Evolutionary conservation across 2,113 vertebrate genomes (phyloP), one percentile per base, ranked within the genome.

Genomic region (Dasypus novemcinctus): DNA sequence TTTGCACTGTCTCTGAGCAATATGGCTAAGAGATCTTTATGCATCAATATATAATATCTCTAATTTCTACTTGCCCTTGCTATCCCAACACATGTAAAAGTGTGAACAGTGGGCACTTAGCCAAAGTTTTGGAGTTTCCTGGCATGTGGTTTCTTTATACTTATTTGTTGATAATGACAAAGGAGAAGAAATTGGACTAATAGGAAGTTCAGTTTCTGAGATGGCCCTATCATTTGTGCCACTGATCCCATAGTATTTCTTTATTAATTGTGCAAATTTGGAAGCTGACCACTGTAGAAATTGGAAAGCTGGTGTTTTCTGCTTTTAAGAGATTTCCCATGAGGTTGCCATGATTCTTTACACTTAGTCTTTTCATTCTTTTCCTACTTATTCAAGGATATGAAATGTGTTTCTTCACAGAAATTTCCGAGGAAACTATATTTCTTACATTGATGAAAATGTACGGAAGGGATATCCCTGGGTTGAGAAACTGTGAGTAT

Each of bases 401-500:
- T 23, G 52, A 54, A 54, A 9, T 75, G 17, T 11, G 1, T 97
- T 86, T 96, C 69, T 90, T 83, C 92, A 92, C 97, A 98, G 98
- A 87, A 91, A 98, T 95, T 98, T 98, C 69, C 95, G 96, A 66
- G 97, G 87, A 83, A 98, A 98, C 61, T 74, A 10, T 0, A 97
- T 98, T 95, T 95, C 95, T 87, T 36, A 89, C 52, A 76, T 98
- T 0, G 82, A 93, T 46, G 68, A 96, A 71, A 4, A 59, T 4
- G 2, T 3, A 1, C 97, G 97, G 98, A 95, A 95, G n/a, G 20
- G 79, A 41, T 98, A 97, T n/a, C 97, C 21, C 0, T 98, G 97
- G 97, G 27, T 93, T 82, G 97, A 98, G 91, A 96, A 85, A 88
- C 63, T 98, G 97, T 98, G 93, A 98, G 98, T 97, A 91, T 78